These are phyloP conservation scores for Bos javanicus DNA, from an alignment of 2,113 vertebrate genomes.

Conservation along the genomic window DNA sequence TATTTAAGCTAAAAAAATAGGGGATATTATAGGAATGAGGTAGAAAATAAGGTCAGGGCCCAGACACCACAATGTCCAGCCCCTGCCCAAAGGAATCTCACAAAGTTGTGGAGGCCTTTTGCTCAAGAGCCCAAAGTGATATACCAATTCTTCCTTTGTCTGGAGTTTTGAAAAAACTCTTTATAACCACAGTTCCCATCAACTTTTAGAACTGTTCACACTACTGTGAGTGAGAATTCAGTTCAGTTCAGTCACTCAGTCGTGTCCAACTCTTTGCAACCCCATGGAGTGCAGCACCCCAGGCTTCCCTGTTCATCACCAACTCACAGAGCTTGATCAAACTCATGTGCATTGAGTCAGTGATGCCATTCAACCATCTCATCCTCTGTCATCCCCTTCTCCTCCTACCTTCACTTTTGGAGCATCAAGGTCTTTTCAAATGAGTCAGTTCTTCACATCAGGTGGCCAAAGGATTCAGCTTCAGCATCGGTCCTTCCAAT, in stretches of 20 bases:
- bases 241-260: neutral
- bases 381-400: neutral
- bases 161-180: neutral
- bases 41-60: neutral
- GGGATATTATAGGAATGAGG: neutral
- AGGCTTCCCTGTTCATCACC: neutral
- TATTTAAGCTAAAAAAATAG: neutral
- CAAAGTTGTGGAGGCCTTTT: neutral
- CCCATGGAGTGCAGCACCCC: neutral
- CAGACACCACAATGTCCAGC: neutral
- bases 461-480: neutral
- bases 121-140: neutral
- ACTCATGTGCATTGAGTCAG: neutral
- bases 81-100: neutral
- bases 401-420: accelerated
- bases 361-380: neutral
- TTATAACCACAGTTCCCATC: neutral
- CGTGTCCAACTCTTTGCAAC: neutral
- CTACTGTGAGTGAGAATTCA: neutral
- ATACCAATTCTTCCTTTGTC: neutral
- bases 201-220: neutral
- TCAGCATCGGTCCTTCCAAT: neutral
- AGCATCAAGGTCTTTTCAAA: neutral
- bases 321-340: neutral
- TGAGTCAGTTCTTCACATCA: neutral